Conservation (phyloP, 2,888 invertebrate species). For the Pseudoips prasinana region DNA sequence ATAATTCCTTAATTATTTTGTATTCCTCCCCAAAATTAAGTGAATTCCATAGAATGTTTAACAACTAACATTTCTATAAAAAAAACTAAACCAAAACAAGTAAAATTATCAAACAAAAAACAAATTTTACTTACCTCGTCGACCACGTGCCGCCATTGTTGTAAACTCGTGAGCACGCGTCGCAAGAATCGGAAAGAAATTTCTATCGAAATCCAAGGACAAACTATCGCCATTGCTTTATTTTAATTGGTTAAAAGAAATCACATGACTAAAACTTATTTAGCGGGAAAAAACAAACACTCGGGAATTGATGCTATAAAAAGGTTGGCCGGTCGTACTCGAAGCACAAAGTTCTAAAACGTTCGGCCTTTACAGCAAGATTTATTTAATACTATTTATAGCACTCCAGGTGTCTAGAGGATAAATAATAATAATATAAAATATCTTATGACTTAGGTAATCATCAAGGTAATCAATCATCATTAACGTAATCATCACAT, state of each 20-base stretch:
- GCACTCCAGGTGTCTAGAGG: slow-evolving; percentile 6
- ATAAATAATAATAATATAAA: too few relatives aligned
- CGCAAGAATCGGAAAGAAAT: not conserved
- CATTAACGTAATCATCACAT: too few relatives aligned
- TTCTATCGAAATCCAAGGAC: slow-evolving; percentile 1
- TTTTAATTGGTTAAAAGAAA: slow-evolving; percentile 1
- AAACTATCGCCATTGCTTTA: slow-evolving; percentile 1
- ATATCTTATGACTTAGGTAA: too few relatives aligned
- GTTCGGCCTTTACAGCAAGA: not conserved
- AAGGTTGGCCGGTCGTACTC: too few relatives aligned
- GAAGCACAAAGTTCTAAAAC: too few relatives aligned
- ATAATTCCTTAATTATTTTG: slow-evolving; percentile 4
- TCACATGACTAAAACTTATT: not conserved
- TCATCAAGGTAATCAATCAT: too few relatives aligned
- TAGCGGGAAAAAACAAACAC: too few relatives aligned
- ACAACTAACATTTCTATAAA: not conserved
- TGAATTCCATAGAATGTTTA: not conserved
- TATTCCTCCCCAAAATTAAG: slow-evolving; percentile 5
- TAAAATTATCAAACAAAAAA: too few relatives aligned
- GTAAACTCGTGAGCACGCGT: too few relatives aligned
- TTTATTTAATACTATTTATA: slow-evolving; percentile 1
- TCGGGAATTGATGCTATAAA: too few relatives aligned
- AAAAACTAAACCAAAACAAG: too few relatives aligned
- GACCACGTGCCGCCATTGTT: not conserved
- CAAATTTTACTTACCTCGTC: not conserved